Conservation (phyloP, 2,888 invertebrate species). For the Ischnura elegans region DNA sequence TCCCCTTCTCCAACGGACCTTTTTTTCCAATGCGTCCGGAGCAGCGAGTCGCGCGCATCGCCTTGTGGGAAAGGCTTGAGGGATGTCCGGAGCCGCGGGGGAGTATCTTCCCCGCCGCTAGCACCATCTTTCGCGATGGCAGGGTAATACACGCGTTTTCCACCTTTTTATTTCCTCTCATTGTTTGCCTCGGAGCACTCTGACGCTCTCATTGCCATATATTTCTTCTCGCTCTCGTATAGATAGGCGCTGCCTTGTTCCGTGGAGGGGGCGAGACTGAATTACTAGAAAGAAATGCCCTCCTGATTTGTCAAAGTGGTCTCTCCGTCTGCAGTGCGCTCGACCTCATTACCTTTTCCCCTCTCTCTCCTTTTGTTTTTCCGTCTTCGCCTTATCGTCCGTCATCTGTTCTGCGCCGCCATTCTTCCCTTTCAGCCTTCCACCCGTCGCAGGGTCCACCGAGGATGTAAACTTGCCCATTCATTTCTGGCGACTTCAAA, state of each 20-base stretch:
- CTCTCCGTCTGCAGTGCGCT: neutral
- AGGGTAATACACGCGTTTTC: constrained; percentile 58
- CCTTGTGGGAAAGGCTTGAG: constrained; percentile 18
- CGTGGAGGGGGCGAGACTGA: neutral
- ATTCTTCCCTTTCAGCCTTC: constrained; percentile 17
- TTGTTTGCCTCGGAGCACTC: constrained; percentile 4
- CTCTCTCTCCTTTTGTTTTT: constrained; percentile 36
- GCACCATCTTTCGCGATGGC: neutral
- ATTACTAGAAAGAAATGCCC: neutral
- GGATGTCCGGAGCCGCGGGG: constrained; percentile 13
- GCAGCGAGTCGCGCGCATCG: neutral
- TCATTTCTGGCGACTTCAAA: neutral
- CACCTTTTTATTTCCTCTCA: constrained; percentile 60
- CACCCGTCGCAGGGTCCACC: constrained; percentile 31
- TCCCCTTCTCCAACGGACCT: neutral
- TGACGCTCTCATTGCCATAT: constrained; percentile 19
- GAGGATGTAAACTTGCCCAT: constrained; percentile 23
- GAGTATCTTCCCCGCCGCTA: neutral
- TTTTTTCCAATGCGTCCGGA: neutral
- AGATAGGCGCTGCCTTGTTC: constrained; percentile 50
- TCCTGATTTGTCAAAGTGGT: constrained; percentile 48
- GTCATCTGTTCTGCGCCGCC: constrained; percentile 14
- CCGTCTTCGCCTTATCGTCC: constrained; percentile 33
- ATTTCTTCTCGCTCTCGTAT: constrained; percentile 21
- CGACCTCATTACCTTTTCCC: constrained; percentile 47